phyloP scores from a whole-genome alignment of 2,113 vertebrate species.

The Furnarius figulus region DNA sequence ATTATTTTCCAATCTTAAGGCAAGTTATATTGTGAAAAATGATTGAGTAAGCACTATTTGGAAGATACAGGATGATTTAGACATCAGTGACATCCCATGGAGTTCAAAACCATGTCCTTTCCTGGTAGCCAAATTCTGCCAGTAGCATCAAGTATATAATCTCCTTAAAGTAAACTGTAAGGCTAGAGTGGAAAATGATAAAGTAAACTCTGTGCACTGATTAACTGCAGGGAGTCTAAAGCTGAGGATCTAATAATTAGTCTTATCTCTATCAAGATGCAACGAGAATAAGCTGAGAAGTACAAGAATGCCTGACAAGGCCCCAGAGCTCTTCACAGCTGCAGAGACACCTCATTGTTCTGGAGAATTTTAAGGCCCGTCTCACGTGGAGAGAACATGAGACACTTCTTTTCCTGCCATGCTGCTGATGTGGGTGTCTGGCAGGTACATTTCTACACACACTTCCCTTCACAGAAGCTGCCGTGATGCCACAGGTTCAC shows the following conservation, averaged over 20 bases:
- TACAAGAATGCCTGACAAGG: not conserved
- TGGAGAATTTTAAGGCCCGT: not conserved
- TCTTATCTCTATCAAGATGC: constrained; percentile 4
- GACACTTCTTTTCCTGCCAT: not conserved
- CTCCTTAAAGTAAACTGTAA: not conserved
- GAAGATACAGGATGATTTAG: not conserved
- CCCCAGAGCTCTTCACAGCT: not conserved
- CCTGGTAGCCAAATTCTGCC: not conserved
- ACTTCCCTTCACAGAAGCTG: not conserved
- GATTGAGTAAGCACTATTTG: not conserved
- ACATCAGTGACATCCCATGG: not conserved
- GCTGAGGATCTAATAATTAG: not conserved
- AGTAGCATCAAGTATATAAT: not conserved
- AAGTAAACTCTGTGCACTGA: not conserved
- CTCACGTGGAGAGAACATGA: not conserved
- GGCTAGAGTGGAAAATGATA: not conserved
- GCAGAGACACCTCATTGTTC: not conserved
- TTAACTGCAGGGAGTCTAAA: not conserved
- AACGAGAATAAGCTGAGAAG: not conserved
- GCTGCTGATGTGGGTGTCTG: not conserved
- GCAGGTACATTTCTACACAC: not conserved
- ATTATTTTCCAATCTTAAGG: not conserved
- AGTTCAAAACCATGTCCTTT: not conserved
- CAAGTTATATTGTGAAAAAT: not conserved
- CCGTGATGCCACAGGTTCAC: not conserved